Evolutionary conservation across 2,888 invertebrate genomes (phyloP).

Genomic region (Pandemis heparana): DNA sequence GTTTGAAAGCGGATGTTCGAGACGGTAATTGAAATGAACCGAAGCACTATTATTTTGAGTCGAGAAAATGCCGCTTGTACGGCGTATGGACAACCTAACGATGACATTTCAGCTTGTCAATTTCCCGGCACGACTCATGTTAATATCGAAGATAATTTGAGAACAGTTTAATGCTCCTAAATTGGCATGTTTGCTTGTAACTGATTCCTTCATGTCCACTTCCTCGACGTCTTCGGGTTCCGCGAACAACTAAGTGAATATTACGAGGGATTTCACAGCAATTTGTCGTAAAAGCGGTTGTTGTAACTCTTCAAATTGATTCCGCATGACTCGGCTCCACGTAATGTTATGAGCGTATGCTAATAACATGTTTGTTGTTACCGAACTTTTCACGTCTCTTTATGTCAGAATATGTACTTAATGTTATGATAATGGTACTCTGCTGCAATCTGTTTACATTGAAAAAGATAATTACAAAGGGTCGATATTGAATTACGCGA

Average conservation of each 20-base stretch:
- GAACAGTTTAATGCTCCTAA: slow-evolving; percentile 42
- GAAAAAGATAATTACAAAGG: background rate
- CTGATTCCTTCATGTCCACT: slow-evolving; percentile 41
- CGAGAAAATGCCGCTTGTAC: slow-evolving; percentile 30
- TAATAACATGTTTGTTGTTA: slow-evolving; percentile 18
- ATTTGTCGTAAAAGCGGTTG: slow-evolving; percentile 51
- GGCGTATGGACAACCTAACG: slow-evolving; percentile 21
- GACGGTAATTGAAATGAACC: slow-evolving; percentile 32
- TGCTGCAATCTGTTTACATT: background rate
- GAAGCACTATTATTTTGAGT: slow-evolving; percentile 39
- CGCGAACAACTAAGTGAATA: slow-evolving; percentile 49
- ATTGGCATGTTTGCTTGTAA: slow-evolving; percentile 43
- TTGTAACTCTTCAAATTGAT: slow-evolving; percentile 51
- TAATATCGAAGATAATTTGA: slow-evolving; percentile 38
- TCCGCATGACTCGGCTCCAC: slow-evolving; percentile 51
- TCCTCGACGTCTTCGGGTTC: slow-evolving; percentile 32
- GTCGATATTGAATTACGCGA: slow-evolving; percentile 13
- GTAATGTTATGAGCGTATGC: slow-evolving; percentile 34
- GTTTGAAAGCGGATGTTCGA: slow-evolving; percentile 37
- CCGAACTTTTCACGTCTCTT: background rate
- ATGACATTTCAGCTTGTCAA: slow-evolving; percentile 25
- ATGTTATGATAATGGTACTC: background rate
- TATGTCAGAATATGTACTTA: background rate
- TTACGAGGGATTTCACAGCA: slow-evolving; percentile 49
- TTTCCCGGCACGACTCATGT: slow-evolving; percentile 43